These are phyloP conservation scores for Orchesella flavescens DNA, from an alignment of 2,888 invertebrate genomes.

Conservation along the genomic window DNA sequence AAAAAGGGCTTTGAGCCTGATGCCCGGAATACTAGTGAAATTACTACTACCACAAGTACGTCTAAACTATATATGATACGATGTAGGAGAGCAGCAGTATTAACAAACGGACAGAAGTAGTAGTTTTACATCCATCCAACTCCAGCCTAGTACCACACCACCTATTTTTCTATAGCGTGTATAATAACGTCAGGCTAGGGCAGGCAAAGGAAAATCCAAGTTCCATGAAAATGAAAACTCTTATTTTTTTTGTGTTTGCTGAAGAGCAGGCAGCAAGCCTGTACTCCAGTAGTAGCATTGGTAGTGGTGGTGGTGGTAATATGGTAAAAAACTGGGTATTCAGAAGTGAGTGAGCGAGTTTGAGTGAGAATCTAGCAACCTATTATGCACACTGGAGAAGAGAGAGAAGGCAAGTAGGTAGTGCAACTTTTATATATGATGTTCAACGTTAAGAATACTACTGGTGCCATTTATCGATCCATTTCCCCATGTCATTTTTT, in stretches of 20 bases:
- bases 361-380: slow-evolving; percentile 24
- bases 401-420: background rate
- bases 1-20: slow-evolving; percentile 41
- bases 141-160: background rate
- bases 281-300: background rate
- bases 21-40: background rate
- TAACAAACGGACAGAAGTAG: slow-evolving; percentile 11
- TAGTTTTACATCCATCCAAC: background rate
- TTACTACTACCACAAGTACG: slow-evolving; percentile 3
- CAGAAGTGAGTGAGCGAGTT: slow-evolving; percentile 18
- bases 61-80: background rate
- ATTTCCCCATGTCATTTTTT: slow-evolving; percentile 56
- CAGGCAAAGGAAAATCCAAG: slow-evolving; percentile 19
- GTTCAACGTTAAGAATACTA: background rate
- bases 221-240: slow-evolving; percentile 12
- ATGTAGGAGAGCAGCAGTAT: background rate
- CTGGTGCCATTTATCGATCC: slow-evolving; percentile 60
- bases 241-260: background rate
- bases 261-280: too few relatives aligned
- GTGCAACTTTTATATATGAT: background rate
- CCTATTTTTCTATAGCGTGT: background rate
- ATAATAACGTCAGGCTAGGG: too few relatives aligned
- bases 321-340: slow-evolving; percentile 24
- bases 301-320: slow-evolving; percentile 23
- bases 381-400: slow-evolving; percentile 29